phyloP scores from a whole-genome alignment of 2,888 invertebrate species.

The Amorpha juglandis region DNA sequence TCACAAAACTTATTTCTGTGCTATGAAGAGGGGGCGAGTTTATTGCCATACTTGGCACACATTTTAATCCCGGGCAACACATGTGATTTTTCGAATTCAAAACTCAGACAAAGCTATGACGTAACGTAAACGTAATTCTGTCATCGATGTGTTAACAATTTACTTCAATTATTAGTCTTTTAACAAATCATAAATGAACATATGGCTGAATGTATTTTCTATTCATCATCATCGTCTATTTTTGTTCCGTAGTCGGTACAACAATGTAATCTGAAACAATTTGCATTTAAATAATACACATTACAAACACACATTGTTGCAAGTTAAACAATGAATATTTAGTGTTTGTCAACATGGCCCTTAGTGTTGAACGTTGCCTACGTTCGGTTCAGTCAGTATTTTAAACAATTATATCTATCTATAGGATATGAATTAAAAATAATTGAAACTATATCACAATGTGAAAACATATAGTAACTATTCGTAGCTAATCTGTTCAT shows the following conservation, averaged over 20 bases:
- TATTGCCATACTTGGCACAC: too few species aligned
- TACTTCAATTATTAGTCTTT: too few species aligned
- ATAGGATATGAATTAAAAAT: not conserved
- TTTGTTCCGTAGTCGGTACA: slow-evolving; percentile 42
- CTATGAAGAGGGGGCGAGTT: too few species aligned
- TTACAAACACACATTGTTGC: slow-evolving; percentile 66
- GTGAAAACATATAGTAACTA: too few species aligned
- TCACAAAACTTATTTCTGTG: too few species aligned
- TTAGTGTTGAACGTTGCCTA: slow-evolving; percentile 46
- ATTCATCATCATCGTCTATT: slow-evolving; percentile 40
- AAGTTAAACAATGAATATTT: slow-evolving; percentile 68
- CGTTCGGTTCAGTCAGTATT: slow-evolving; percentile 33
- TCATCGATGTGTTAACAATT: too few species aligned
- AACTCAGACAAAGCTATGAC: too few species aligned
- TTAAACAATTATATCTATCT: slow-evolving; percentile 17
- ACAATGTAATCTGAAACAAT: slow-evolving; percentile 60
- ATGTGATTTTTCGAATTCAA: too few species aligned
- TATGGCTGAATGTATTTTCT: slow-evolving; percentile 2
- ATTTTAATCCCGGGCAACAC: too few species aligned
- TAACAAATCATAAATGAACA: not conserved
- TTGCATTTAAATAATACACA: slow-evolving; percentile 64
- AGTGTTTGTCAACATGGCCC: slow-evolving; percentile 75
- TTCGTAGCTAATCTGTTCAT: not conserved
- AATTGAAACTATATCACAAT: not conserved
- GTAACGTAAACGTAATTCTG: too few species aligned